phyloP scores from a whole-genome alignment of 1,140 invertebrate genomes.

The Platyura marginata region DNA sequence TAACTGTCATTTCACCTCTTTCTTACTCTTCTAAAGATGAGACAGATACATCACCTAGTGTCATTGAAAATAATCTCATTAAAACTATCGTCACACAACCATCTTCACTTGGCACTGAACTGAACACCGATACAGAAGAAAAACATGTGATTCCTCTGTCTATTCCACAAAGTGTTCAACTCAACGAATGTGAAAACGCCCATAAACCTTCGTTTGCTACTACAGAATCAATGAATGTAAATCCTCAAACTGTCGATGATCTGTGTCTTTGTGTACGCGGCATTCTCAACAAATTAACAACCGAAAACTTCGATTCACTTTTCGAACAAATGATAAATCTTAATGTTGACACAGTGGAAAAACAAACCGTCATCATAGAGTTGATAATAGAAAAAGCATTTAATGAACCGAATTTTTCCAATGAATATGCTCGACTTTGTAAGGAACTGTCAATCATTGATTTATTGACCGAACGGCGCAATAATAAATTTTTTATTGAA shows the following conservation, averaged over 20 bases:
- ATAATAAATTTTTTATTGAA: conserved; percentile 20
- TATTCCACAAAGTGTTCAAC: conserved; percentile 58
- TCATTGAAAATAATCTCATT: too few species aligned
- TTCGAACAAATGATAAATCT: conserved; percentile 57
- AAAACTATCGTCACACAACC: too few species aligned
- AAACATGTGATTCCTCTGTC: conserved; percentile 29
- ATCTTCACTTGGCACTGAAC: too few species aligned
- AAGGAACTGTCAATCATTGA: conserved; percentile 30
- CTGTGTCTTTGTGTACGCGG: conserved; percentile 68
- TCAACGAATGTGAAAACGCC: conserved; percentile 73
- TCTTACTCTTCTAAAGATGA: too few species aligned
- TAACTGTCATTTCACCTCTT: too few species aligned
- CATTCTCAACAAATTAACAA: conserved; percentile 87
- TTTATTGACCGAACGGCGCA: conserved; percentile 9
- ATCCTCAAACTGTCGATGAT: conserved; percentile 45
- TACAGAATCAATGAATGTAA: conserved; percentile 20
- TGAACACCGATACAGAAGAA: too few species aligned
- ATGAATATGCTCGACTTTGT: conserved; percentile 76
- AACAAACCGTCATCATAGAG: conserved; percentile 68
- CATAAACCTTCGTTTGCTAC: conserved; percentile 55
- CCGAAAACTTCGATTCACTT: conserved; percentile 75
- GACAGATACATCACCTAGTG: too few species aligned
- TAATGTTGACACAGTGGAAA: conserved; percentile 60
- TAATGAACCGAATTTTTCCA: conserved; percentile 82
- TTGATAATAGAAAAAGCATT: conserved; percentile 90